phyloP scores from a whole-genome alignment of 2,888 invertebrate species.

The Seira sanloemensis region DNA sequence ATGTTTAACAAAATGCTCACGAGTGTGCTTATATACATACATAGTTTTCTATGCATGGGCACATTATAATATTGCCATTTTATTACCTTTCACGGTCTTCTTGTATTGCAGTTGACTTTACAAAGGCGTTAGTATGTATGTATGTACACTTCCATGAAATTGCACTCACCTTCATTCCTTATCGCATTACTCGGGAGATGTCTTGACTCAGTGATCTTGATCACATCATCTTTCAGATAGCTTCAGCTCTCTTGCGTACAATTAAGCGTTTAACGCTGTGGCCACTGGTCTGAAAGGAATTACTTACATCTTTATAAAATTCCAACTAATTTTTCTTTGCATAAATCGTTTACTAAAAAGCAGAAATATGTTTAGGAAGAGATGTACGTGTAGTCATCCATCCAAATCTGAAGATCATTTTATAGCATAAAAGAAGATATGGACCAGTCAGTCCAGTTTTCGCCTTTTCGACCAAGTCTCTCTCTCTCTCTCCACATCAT shows the following conservation, averaged over 20 bases:
- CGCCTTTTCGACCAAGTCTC: slow-evolving; percentile 28
- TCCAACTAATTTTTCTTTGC: background rate
- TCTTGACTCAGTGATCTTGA: slow-evolving; percentile 4
- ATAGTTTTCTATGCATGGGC: background rate
- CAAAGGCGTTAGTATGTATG: background rate
- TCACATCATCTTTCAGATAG: background rate
- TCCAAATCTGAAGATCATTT: background rate
- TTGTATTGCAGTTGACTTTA: background rate
- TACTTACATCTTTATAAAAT: background rate
- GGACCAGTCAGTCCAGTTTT: slow-evolving; percentile 61
- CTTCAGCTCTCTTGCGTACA: slow-evolving; percentile 22
- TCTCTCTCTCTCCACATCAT: too few species aligned
- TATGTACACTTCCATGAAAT: background rate
- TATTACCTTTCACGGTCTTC: slow-evolving; percentile 4
- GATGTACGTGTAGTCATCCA: background rate
- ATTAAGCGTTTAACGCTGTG: slow-evolving; percentile 5
- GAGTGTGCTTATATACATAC: background rate
- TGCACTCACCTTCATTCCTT: background rate
- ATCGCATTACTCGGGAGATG: background rate
- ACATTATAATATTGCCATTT: slow-evolving; percentile 1
- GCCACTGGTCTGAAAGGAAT: background rate
- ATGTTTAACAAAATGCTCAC: background rate
- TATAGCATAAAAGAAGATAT: slow-evolving; percentile 45
- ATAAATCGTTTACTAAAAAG: background rate
- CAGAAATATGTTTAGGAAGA: background rate